Evolutionary conservation across 2,797 vertebrate species (phyloP), one percentile per base, ranked within the genome.

Genomic region (Amazona ochrocephala): DNA sequence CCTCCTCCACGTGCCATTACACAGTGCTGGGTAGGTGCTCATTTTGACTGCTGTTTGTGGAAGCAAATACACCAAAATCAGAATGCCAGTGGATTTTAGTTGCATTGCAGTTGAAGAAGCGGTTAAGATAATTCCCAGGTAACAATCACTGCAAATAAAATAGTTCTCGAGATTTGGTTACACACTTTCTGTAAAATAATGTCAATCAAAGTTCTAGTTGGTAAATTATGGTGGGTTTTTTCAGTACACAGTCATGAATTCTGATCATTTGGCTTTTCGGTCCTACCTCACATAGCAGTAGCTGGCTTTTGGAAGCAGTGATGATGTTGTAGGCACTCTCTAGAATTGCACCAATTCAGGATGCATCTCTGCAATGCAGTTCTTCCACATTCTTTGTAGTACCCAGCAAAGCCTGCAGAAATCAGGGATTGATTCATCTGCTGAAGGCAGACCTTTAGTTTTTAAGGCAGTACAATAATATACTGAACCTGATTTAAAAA

Each of bases 1-100:
- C 17, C 23, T 30, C 30, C 29, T 23, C 13, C 30, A 8, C 0
- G 1, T 12, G 47, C 53, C 2, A 1, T 44, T n/a, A n/a, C 5
- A 0, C 0, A 0, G 24, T 34, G 39, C 34, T 3, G 1, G 32
- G n/a, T 18, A 26, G 22, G 42, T 7, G 3, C 26, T 50, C n/a
- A 2, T 37, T 70, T 14, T 29, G 39, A 6, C 34, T 27, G 34
- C 45, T 2, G 1, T 48, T 77, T 22, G 13, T 34, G 82, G 72
- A 61, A 64, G 56, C 56, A 86, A 44, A 54, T 17, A 41, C 21
- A 13, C 34, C 34, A 11, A 48, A 58, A 42, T 42, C n/a, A 41
- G 68, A 83, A 65, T 54, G 19, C 37, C 16, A 17, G 72, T 29
- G 68, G 41, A 44, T 75, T 68, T 54, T 15, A 24, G 30, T 30